These are phyloP conservation scores for Limenitis camilla DNA, from an alignment of 2,888 invertebrate species.

Conservation along the genomic window DNA sequence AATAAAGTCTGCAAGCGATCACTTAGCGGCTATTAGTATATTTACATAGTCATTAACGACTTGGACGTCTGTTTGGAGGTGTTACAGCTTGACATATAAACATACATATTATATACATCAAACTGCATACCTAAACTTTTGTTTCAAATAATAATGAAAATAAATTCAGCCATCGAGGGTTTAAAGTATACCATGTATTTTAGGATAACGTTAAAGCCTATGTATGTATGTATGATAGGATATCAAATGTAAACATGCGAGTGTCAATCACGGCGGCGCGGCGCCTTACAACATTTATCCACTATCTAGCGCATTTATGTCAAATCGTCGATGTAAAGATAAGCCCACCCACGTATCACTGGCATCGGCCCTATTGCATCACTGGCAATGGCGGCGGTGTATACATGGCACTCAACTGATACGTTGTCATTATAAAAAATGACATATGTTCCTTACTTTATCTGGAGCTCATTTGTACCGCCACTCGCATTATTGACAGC, in stretches of 20 bases:
- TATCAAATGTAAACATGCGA: conserved; percentile 64
- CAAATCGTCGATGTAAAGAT: conserved; percentile 69
- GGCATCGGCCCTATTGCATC: conserved; percentile 53
- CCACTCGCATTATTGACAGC: conserved; percentile 13
- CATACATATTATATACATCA: no score
- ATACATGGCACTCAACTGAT: conserved; percentile 31
- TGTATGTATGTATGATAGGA: conserved; percentile 50
- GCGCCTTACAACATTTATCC: conserved; percentile 70
- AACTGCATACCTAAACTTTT: no score
- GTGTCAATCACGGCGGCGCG: conserved; percentile 70
- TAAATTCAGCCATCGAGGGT: no score
- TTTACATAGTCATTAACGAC: no score
- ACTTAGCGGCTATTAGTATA: no score
- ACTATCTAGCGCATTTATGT: conserved; percentile 72
- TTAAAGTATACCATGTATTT: conserved; percentile 24
- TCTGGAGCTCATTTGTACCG: conserved; percentile 19
- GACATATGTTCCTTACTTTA: conserved; percentile 37
- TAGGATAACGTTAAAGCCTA: conserved; percentile 32
- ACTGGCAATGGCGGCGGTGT: conserved; percentile 49
- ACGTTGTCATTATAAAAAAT: conserved; percentile 37
- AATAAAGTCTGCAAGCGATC: no score
- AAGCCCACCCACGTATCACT: conserved; percentile 67
- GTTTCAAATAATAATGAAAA: no score
- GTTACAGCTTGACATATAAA: conserved; percentile 25
- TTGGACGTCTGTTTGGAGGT: conserved; percentile 15